Conservation (phyloP, 2,888 invertebrate genomes). For the Campoletis raptor region DNA sequence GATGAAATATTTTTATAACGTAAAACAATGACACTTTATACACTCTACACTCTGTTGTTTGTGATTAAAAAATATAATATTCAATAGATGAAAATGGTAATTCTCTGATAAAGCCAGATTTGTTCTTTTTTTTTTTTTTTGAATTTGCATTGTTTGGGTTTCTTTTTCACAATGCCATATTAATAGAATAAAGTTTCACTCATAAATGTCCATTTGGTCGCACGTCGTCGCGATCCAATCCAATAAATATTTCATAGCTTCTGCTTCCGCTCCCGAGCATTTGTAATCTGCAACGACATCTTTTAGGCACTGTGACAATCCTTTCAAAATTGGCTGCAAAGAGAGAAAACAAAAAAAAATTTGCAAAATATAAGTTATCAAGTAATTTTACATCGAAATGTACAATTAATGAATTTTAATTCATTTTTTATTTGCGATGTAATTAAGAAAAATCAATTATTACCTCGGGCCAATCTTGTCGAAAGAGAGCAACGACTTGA, state of each 20-base stretch:
- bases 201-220: constrained; percentile 76
- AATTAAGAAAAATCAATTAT: constrained; percentile 28
- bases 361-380: not conserved
- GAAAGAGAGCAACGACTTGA: constrained; percentile 89
- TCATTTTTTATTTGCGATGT: not conserved
- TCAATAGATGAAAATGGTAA: constrained; percentile 40
- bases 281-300: constrained; percentile 78
- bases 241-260: constrained; percentile 78
- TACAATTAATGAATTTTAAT: not conserved
- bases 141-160: not conserved
- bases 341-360: constrained; percentile 31
- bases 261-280: constrained; percentile 76
- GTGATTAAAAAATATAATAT: constrained; percentile 7
- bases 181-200: constrained; percentile 32
- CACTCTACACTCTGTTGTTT: constrained; percentile 12
- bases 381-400: not conserved
- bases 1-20: constrained; percentile 25
- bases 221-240: constrained; percentile 81
- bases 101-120: not conserved
- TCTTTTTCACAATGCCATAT: not conserved
- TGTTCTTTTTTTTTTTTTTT: not conserved
- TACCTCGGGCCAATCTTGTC: constrained; percentile 89
- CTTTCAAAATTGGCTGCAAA: constrained; percentile 76
- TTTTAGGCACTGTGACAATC: constrained; percentile 79
- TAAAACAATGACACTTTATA: constrained; percentile 47